Base-by-base conservation (phyloP, 1,140 invertebrate species). In the Ceratina calcarata region DNA sequence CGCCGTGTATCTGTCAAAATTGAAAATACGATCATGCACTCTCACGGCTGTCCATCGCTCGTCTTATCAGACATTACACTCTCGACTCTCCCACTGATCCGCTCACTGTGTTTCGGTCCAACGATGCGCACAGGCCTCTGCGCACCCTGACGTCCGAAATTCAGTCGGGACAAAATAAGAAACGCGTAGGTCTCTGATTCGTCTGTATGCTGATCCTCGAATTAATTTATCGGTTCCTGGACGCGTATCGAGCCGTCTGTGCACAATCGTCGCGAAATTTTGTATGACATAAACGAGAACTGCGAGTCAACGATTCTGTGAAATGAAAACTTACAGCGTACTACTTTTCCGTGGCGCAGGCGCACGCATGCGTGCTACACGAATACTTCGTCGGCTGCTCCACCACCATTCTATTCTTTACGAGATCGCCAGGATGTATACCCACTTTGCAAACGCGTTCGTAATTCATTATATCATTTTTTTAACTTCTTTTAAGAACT, bases 31-130 rank as follows among this genome's bases (percentile, higher is more conserved):
- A 75, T 86, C 83, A 83, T 81, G 71, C 81, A 83, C 87, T 77
- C 82, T 78, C 84, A 85, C 83, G 75, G 80, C 71, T 80, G 87
- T 85, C 85, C 87, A 87, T 90, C 87, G 86, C 84, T 86, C 78
- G 82, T 88, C 85, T 91, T 90, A 90, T 90, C 87, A 88, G 86
- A 74, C 88, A 85, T 89, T 88, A 89, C 82, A 84, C 87, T 87
- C 76, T 81, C 75, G 67, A 64, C 68, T 78, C 49, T 53, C 64
- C 71, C 66, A 79, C 64, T 78, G 66, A 49, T 66, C 27, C 16
- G 65, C 60, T 79, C 77, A 62, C 60, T 51, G 74, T 55, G 74
- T 24, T 66, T 71, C 77, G 60, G 68, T 65, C 69, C 51, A 69
- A 61, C 74, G 55, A 81, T 62, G 77, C 83, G 76, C 76, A 51